These are phyloP conservation scores for Novumbra hubbsi DNA, from an alignment of 2,797 vertebrate genomes.

Conservation along the genomic window DNA sequence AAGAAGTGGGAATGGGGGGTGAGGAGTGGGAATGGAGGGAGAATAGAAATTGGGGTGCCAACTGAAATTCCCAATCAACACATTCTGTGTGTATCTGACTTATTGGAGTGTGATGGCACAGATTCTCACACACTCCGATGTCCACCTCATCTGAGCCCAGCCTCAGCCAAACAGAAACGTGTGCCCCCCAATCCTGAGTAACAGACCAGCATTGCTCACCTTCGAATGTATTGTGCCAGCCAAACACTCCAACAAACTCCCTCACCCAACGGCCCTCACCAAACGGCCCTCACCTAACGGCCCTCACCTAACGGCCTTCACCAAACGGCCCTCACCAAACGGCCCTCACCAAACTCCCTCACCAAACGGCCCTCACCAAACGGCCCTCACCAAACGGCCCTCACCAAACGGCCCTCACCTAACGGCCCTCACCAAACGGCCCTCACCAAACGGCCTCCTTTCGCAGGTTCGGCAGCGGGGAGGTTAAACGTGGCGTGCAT, in stretches of 20 bases:
- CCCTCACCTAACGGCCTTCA: not conserved
- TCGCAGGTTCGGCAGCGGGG: conserved; percentile 10
- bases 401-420: no score
- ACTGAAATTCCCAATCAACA: no score
- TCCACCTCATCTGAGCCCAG: not conserved
- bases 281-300: no score
- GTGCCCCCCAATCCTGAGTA: no score
- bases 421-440: no score
- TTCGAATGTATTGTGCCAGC: conserved; percentile 8
- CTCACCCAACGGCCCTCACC: not conserved
- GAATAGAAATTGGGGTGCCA: no score
- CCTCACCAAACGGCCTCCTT: not conserved
- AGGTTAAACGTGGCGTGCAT: conserved; percentile 49
- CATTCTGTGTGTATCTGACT: conserved; percentile 15
- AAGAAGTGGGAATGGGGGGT: not conserved
- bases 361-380: no score
- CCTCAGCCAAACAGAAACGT: no score
- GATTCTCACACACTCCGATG: not conserved
- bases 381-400: no score
- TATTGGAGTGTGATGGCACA: not conserved
- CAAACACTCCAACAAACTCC: conserved; percentile 25
- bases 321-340: no score
- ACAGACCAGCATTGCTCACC: no score
- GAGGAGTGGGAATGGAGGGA: not conserved
- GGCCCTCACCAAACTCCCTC: conserved; percentile 12